phyloP scores from a whole-genome alignment of 2,888 invertebrate genomes.

The Petrolisthes manimaculis region DNA sequence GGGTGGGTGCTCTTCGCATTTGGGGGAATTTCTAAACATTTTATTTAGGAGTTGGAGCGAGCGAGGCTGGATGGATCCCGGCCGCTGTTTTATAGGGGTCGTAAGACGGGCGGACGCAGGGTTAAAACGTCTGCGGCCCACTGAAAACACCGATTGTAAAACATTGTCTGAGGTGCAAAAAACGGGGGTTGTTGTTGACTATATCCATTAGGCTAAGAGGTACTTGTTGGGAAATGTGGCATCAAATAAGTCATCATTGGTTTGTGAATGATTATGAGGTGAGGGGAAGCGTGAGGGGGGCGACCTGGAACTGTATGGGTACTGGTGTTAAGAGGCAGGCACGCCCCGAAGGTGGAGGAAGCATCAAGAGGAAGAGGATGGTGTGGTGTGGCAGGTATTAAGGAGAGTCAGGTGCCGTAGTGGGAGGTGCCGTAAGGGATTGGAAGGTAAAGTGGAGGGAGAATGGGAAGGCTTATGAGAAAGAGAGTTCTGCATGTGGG shows the following conservation, averaged over 20 bases:
- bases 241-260: slow-evolving; percentile 60
- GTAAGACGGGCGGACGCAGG: slow-evolving; percentile 45
- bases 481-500: no score
- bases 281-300: neutral
- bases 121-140: slow-evolving; percentile 47
- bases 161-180: slow-evolving; percentile 58
- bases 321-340: no score
- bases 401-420: no score
- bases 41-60: slow-evolving; percentile 44
- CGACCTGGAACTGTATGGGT: neutral
- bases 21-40: slow-evolving; percentile 38
- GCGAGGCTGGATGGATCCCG: slow-evolving; percentile 27
- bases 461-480: no score
- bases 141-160: slow-evolving; percentile 61
- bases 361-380: no score
- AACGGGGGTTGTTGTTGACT: slow-evolving; percentile 55
- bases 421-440: no score
- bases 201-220: slow-evolving; percentile 63
- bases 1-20: slow-evolving; percentile 24
- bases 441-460: no score
- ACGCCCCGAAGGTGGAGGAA: no score
- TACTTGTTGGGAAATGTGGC: slow-evolving; percentile 51
- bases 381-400: no score
- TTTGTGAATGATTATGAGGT: slow-evolving; percentile 36
- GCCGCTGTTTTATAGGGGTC: slow-evolving; percentile 51